Evolutionary conservation across 2,113 vertebrate species (phyloP).

Genomic region (Gambusia affinis): DNA sequence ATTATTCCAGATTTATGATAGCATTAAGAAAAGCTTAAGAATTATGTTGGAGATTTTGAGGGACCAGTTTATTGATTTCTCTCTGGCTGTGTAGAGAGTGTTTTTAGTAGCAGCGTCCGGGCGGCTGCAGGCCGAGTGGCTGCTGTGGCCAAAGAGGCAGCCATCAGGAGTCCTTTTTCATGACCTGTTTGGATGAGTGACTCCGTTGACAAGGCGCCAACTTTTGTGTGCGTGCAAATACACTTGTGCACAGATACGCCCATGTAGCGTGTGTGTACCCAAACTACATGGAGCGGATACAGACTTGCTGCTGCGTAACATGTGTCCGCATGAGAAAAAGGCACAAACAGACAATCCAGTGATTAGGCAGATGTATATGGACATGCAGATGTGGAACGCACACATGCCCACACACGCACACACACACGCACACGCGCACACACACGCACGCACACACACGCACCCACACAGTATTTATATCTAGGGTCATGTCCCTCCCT

Average conservation of each 20-base stretch:
- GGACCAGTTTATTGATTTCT: constrained; percentile 61
- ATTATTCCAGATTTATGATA: constrained; percentile 12
- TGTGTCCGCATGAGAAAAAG: constrained; percentile 9
- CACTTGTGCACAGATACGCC: constrained; percentile 45
- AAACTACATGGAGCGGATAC: neutral
- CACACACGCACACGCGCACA: constrained; percentile 4
- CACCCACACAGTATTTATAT: constrained; percentile 62
- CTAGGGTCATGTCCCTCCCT: constrained; percentile 71
- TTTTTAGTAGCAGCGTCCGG: constrained; percentile 68
- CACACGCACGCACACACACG: constrained; percentile 8
- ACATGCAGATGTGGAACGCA: constrained; percentile 13
- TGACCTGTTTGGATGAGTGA: constrained; percentile 70
- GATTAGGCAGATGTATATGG: constrained; percentile 29
- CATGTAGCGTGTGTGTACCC: constrained; percentile 24
- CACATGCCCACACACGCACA: constrained; percentile 9
- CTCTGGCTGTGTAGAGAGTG: constrained; percentile 59
- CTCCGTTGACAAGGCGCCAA: constrained; percentile 65
- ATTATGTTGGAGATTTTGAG: constrained; percentile 56
- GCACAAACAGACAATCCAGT: constrained; percentile 8
- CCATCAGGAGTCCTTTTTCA: constrained; percentile 69
- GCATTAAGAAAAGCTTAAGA: constrained; percentile 48
- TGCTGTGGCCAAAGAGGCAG: constrained; percentile 58
- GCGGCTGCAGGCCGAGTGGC: constrained; percentile 62
- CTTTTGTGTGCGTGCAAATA: constrained; percentile 43
- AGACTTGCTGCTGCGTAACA: constrained; percentile 5